These are phyloP conservation scores for Nemotelus pantherinus DNA, from an alignment of 2,888 invertebrate species.

Conservation along the genomic window DNA sequence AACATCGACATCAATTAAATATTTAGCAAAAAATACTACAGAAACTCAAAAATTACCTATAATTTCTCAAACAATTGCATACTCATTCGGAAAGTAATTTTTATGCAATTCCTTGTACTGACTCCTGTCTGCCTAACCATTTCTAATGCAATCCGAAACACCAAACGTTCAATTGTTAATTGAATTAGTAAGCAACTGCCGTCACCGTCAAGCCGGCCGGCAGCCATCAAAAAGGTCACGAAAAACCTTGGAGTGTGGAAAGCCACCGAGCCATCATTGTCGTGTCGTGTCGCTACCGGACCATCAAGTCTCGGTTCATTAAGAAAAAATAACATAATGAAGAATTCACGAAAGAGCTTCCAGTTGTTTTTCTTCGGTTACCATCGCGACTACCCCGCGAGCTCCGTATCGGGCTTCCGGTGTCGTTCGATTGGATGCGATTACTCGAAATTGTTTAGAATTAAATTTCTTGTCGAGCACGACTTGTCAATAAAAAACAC, in stretches of 20 bases:
- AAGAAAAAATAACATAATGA: slow-evolving; percentile 23
- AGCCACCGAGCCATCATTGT: slow-evolving; percentile 11
- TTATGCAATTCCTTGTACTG: neutral
- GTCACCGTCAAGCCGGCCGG: neutral
- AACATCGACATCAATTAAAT: no score
- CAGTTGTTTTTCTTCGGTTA: slow-evolving; percentile 26
- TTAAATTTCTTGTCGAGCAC: slow-evolving; percentile 48
- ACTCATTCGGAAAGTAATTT: slow-evolving; percentile 14
- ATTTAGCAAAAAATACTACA: no score
- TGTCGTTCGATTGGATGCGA: slow-evolving; percentile 31
- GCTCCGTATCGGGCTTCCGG: slow-evolving; percentile 32
- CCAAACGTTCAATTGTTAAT: slow-evolving; percentile 18
- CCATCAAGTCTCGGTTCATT: neutral
- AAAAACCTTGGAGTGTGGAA: slow-evolving; percentile 50
- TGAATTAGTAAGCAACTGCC: slow-evolving; percentile 1
- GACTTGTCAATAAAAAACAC: slow-evolving; percentile 47
- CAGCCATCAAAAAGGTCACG: slow-evolving; percentile 48
- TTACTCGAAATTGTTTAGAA: slow-evolving; percentile 44
- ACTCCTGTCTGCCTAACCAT: neutral
- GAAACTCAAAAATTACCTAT: no score
- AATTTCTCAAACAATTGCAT: neutral
- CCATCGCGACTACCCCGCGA: neutral
- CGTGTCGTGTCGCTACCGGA: slow-evolving; percentile 13
- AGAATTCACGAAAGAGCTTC: slow-evolving; percentile 38
- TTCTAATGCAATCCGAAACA: neutral